phyloP scores from a whole-genome alignment of 2,113 vertebrate genomes.

The Zosterops borbonicus region DNA sequence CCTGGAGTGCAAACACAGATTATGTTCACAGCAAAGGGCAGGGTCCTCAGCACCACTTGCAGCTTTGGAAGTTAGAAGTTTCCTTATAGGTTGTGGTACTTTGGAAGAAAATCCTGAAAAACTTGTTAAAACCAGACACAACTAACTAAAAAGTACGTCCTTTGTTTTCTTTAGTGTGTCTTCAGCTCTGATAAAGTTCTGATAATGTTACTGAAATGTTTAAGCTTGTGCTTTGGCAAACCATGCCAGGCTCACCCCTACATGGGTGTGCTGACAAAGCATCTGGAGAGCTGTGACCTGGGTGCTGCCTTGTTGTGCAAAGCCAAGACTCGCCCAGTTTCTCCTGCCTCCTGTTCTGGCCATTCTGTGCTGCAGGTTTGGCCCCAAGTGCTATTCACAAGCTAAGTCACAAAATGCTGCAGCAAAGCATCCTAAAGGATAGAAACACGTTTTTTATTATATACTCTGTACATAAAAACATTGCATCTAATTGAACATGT shows the following conservation, averaged over 20 bases:
- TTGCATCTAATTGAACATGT: neutral
- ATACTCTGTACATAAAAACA: neutral
- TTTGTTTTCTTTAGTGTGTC: neutral
- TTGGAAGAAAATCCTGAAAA: neutral
- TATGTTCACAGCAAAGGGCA: neutral
- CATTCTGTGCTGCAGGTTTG: neutral
- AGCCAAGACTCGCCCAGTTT: neutral
- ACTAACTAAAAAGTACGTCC: neutral
- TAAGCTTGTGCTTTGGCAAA: neutral
- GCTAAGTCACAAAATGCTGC: neutral
- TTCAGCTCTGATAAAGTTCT: neutral
- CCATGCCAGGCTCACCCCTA: neutral
- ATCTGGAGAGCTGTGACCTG: neutral
- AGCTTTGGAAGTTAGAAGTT: neutral
- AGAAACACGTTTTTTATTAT: neutral
- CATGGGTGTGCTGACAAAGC: neutral
- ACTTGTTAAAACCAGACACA: neutral
- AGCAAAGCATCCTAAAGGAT: neutral
- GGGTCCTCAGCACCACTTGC: neutral
- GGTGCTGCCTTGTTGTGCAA: neutral
- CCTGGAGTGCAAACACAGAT: fast-evolving
- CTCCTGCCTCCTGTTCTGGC: neutral
- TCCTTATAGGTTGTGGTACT: neutral
- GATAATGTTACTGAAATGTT: neutral
- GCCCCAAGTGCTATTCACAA: neutral